A percentile compares a stretch with the other conserved stretches of the same genome.
These are phyloP conservation scores for Oreotrochilus melanogaster DNA, from an alignment of 2,113 vertebrate genomes.

Conservation along the genomic window DNA sequence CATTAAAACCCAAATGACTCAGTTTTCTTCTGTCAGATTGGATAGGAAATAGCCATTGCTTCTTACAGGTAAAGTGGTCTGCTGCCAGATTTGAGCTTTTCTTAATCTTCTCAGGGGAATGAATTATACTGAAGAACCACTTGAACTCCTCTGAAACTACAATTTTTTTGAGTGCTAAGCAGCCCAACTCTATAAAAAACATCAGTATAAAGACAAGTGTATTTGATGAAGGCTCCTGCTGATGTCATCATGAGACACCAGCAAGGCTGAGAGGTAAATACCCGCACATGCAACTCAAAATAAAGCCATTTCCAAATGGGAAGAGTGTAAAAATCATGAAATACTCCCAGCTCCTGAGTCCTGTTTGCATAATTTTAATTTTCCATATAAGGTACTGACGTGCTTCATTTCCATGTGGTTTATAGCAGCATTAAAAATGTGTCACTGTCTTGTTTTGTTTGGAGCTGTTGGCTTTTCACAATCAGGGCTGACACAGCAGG, in stretches of 20 bases:
- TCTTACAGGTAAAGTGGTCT: neutral
- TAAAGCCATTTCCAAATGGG: neutral
- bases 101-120: conserved; percentile 49
- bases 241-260: conserved; percentile 9
- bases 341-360: neutral
- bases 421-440: neutral
- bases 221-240: conserved; percentile 35
- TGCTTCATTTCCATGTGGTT: neutral
- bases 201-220: neutral
- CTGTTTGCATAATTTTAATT: neutral
- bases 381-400: neutral
- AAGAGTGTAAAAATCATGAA: neutral
- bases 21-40: conserved; percentile 17
- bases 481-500: neutral
- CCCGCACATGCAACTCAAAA: neutral
- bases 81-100: conserved; percentile 44
- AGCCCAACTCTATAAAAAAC: conserved; percentile 34
- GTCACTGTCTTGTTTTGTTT: neutral
- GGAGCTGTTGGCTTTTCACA: neutral
- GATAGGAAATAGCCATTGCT: neutral
- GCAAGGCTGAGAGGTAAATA: conserved; percentile 8
- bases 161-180: conserved; percentile 18
- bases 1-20: neutral
- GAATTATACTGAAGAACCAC: conserved; percentile 23
- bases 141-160: conserved; percentile 35